Conservation (phyloP, 1,140 invertebrate genomes). For the Sminthurides bifidus region DNA sequence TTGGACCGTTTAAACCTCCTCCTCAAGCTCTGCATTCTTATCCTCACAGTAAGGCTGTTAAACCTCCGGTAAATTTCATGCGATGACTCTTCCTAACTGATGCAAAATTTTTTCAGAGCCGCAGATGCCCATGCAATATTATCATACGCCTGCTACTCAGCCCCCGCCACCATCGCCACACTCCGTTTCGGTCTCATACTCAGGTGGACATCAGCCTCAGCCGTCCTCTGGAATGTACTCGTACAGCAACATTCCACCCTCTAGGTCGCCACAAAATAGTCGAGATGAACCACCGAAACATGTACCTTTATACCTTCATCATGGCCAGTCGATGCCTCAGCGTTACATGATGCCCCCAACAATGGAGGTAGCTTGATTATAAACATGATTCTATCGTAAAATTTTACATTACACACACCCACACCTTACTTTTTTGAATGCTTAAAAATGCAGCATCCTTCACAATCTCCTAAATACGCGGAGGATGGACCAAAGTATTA, state of each 20-base stretch:
- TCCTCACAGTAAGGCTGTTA: slow-evolving; percentile 19
- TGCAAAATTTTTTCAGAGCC: slow-evolving; percentile 11
- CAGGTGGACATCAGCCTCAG: not conserved
- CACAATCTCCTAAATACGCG: slow-evolving; percentile 16
- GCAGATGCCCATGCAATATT: slow-evolving; percentile 12
- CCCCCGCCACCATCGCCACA: not conserved
- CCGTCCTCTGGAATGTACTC: slow-evolving; percentile 11
- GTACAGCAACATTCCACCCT: not conserved
- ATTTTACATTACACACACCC: not conserved
- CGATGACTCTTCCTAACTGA: not conserved
- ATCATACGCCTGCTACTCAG: slow-evolving; percentile 3
- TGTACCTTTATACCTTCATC: slow-evolving; percentile 16
- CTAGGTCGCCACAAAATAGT: slow-evolving; percentile 5
- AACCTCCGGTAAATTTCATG: not conserved
- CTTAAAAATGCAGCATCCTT: not conserved
- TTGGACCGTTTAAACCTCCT: slow-evolving; percentile 31
- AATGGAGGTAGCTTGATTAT: slow-evolving; percentile 1
- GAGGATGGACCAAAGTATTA: slow-evolving; percentile 29
- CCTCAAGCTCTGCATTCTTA: slow-evolving; percentile 28
- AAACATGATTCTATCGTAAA: not conserved
- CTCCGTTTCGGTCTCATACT: slow-evolving; percentile 2
- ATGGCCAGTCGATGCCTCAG: slow-evolving; percentile 1
- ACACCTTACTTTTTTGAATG: not conserved
- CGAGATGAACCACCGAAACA: slow-evolving; percentile 11
- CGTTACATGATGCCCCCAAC: slow-evolving; percentile 6